Base-by-base conservation (phyloP, 2,113 vertebrate species). In the Pongo abelii region DNA sequence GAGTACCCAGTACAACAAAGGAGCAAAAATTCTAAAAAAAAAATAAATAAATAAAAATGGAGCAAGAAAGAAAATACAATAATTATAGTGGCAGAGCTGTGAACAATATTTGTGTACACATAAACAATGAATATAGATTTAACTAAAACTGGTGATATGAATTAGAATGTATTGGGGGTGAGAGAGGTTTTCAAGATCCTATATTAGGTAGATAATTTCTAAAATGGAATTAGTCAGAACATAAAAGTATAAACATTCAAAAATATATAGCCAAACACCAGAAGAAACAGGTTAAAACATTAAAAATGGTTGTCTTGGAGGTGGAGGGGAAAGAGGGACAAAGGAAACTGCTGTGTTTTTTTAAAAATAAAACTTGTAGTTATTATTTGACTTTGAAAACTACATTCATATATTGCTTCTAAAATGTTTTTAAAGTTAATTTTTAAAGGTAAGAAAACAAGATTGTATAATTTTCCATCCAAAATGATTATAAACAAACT, bases 191-290 rank as follows among this genome's bases (percentile, higher is more conserved):
- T 72, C 2, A n/a, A 43, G 52, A 61, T 30, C 85, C 46, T 87
- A 6, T 61, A 50, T 74, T 77, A 94, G 52, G 79, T 69, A 92
- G 69, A 89, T 85, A 48, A 84, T 96, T 86, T 97, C n/a, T 95
- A 52, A 96, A 94, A 35, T 81, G 78, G 35, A 72, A 64, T 91
- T 52, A 85, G 69, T 50, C 7, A 81, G 72, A 69, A 61, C 16
- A 40, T 64, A 90, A 40, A 23, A 78, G 77, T 52, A 43, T 80
- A 85, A 94, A 57, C 74, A 77, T 84, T 96, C 81, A 89, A 77
- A 86, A 97, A 35, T 84, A 89, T 10, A 7, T 43, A 50, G 40
- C 22, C 74, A 74, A 90, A 94, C n/a, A 70, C 2, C 25, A 83
- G 43, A 91, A 69, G 81, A 77, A 91, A 91, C 16, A 93, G 27